Evolutionary conservation across 2,888 invertebrate species (phyloP).

Genomic region (Cephus nigrinus): DNA sequence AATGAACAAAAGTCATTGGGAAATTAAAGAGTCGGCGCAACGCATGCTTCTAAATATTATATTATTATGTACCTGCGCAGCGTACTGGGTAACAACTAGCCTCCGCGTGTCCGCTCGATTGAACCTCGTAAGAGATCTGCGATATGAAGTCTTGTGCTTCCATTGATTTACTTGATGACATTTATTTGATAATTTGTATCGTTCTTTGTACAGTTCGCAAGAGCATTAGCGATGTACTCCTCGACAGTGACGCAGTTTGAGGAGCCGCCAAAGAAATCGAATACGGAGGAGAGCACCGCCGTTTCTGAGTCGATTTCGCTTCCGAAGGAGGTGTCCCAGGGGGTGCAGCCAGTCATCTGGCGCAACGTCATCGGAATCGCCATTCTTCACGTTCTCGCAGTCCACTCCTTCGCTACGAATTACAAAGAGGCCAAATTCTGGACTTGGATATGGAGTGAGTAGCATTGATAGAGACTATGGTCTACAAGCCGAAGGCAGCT

Average conservation of each 20-base stretch:
- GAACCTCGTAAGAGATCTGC: too few species aligned
- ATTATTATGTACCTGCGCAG: too few species aligned
- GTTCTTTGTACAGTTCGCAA: too few species aligned
- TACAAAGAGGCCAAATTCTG: constrained; percentile 60
- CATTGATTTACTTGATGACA: too few species aligned
- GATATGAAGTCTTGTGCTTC: too few species aligned
- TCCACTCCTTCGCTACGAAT: constrained; percentile 62
- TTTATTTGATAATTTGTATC: too few species aligned
- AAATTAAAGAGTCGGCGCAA: too few species aligned
- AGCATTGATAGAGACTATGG: constrained; percentile 1
- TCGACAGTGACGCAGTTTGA: constrained; percentile 48
- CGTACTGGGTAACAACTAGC: too few species aligned
- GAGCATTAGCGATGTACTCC: constrained; percentile 27
- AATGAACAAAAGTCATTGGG: too few species aligned
- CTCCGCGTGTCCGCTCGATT: too few species aligned
- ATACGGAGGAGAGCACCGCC: constrained; percentile 17
- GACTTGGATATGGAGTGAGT: constrained; percentile 74
- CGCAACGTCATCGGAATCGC: constrained; percentile 70
- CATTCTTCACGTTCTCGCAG: constrained; percentile 67
- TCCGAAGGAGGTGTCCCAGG: constrained; percentile 25
- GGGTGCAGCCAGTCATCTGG: constrained; percentile 72
- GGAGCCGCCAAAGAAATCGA: constrained; percentile 31
- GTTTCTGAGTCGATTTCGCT: constrained; percentile 29
- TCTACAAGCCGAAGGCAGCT: too few species aligned
- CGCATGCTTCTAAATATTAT: too few species aligned